A percentile compares a stretch with the other conserved stretches of the same genome.
Evolutionary conservation across 2,113 vertebrate genomes (phyloP).

Genomic region (Nymphicus hollandicus): DNA sequence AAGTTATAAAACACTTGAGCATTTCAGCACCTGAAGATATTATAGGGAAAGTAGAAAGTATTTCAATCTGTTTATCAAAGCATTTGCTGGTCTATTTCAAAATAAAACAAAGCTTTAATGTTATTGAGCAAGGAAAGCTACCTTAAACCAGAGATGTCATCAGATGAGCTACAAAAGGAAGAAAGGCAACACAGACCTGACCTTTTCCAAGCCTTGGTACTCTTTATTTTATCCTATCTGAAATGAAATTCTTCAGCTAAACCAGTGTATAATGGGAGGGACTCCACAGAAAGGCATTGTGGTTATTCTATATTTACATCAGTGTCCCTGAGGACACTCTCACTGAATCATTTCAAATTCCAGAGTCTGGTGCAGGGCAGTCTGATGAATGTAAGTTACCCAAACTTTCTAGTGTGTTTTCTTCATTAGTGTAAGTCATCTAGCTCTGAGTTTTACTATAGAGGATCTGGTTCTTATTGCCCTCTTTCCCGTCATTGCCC

Average conservation of each 20-base stretch:
- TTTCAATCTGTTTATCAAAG: slow-evolving; percentile 10
- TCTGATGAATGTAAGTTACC: neutral
- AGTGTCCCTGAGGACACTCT: slow-evolving; percentile 4
- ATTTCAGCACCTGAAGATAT: slow-evolving; percentile 10
- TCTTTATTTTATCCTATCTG: neutral
- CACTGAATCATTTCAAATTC: slow-evolving; percentile 30
- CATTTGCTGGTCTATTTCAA: neutral
- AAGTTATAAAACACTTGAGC: neutral
- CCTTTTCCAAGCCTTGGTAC: neutral
- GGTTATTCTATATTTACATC: slow-evolving; percentile 47
- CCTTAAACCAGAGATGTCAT: neutral
- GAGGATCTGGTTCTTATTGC: neutral
- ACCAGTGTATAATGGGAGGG: neutral
- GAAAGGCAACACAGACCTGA: neutral
- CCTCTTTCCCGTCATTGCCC: neutral
- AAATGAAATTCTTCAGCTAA: neutral
- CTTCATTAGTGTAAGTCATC: neutral
- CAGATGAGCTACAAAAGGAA: neutral
- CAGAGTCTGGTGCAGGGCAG: neutral
- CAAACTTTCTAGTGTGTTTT: slow-evolving; percentile 5
- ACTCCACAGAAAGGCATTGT: slow-evolving; percentile 6
- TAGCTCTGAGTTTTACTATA: neutral
- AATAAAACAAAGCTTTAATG: neutral
- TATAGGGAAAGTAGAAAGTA: neutral
- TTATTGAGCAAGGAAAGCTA: neutral